These are phyloP conservation scores for Cirrhinus mrigala DNA, from an alignment of 2,797 vertebrate genomes.

Conservation along the genomic window DNA sequence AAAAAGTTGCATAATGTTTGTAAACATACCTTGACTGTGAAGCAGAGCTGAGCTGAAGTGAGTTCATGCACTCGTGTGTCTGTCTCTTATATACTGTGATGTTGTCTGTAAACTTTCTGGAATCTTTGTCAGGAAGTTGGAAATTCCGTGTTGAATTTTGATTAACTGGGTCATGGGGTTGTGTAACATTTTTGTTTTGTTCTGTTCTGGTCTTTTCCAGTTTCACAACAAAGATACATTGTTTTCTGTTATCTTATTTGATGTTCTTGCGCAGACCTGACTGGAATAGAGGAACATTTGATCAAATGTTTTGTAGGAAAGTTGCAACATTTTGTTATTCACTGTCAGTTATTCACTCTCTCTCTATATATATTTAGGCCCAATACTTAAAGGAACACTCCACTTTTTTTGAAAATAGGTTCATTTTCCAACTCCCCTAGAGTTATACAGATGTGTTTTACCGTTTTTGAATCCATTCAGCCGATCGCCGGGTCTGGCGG, in stretches of 20 bases:
- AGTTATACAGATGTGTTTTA: no score
- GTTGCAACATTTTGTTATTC: no score
- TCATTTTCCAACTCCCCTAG: no score
- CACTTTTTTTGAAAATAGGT: no score
- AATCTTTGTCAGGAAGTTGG: not conserved
- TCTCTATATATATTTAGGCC: no score
- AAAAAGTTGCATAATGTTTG: not conserved
- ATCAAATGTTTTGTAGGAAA: no score
- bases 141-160: not conserved
- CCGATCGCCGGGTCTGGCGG: no score
- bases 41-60: not conserved
- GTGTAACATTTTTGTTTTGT: not conserved
- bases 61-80: not conserved
- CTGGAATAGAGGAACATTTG: not conserved
- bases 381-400: no score
- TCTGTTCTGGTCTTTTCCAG: not conserved
- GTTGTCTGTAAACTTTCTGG: not conserved
- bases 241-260: not conserved
- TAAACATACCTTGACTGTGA: not conserved
- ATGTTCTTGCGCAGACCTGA: not conserved
- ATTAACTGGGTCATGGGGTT: not conserved
- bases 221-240: not conserved
- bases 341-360: no score
- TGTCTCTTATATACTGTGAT: slow-evolving; percentile 1
- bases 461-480: no score